Percentiles rank a stretch among this genome's conserved stretches.
These are phyloP conservation scores for Lonchura striata DNA, from an alignment of 2,113 vertebrate genomes.

Conservation along the genomic window DNA sequence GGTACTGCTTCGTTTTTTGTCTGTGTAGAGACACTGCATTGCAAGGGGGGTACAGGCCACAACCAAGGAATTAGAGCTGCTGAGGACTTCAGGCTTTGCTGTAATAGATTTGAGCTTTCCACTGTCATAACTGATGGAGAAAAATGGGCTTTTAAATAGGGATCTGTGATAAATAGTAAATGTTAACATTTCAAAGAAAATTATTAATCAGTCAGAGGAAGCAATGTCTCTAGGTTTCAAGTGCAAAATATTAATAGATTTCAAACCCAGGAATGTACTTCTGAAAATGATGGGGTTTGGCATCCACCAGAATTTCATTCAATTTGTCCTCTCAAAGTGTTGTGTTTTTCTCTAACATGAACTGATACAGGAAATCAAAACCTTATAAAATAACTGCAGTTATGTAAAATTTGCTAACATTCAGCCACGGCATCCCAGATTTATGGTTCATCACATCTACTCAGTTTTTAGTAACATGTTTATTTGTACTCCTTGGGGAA, in stretches of 20 bases:
- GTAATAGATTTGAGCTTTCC: neutral
- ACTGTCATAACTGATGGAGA: neutral
- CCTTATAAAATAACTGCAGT: neutral
- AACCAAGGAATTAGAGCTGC: neutral
- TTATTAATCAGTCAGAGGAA: neutral
- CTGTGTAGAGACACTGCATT: neutral
- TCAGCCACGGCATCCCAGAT: neutral
- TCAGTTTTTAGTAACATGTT: neutral
- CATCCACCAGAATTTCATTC: neutral
- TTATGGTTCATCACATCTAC: neutral
- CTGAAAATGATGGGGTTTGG: neutral
- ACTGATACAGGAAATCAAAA: neutral
- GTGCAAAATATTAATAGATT: neutral
- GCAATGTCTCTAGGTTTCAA: neutral
- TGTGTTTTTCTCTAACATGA: neutral
- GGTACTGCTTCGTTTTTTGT: neutral
- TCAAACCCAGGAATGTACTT: neutral
- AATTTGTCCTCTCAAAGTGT: neutral
- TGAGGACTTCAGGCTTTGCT: neutral
- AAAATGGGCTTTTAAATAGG: neutral
- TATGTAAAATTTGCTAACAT: neutral
- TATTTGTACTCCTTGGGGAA: neutral
- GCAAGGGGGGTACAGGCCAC: neutral
- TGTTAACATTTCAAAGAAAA: constrained; percentile 42
- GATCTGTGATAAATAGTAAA: constrained; percentile 23